These are phyloP conservation scores for Drosophila incognita DNA, from an alignment of 2,888 invertebrate species.

Conservation along the genomic window DNA sequence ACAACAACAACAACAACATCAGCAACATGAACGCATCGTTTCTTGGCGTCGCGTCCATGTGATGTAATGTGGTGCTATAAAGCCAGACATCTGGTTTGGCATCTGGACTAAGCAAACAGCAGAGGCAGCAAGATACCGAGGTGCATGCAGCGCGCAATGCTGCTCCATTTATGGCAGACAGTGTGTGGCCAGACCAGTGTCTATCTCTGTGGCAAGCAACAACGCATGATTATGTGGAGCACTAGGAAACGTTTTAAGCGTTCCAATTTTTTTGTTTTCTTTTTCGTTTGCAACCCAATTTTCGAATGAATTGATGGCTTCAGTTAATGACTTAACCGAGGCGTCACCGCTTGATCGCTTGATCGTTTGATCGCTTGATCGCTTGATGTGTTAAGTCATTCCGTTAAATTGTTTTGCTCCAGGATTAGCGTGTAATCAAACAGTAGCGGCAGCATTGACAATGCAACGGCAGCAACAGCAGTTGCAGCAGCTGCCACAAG, in stretches of 20 bases:
- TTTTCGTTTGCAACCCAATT: constrained; percentile 43
- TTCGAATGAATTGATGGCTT: constrained; percentile 41
- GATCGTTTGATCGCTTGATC: neutral
- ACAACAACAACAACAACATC: constrained; percentile 45
- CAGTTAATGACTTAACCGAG: constrained; percentile 51
- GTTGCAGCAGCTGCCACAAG: constrained; percentile 29
- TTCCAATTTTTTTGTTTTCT: neutral
- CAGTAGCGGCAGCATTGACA: constrained; percentile 45
- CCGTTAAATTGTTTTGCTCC: constrained; percentile 23
- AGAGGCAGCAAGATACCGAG: constrained; percentile 7
- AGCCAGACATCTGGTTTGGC: constrained; percentile 58
- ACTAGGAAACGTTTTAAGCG: constrained; percentile 66
- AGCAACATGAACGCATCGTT: constrained; percentile 72
- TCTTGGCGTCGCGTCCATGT: constrained; percentile 51
- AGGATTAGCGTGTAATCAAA: constrained; percentile 42
- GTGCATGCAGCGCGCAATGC: constrained; percentile 44
- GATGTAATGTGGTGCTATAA: constrained; percentile 73
- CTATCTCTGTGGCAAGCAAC: constrained; percentile 47
- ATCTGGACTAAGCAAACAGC: constrained; percentile 57
- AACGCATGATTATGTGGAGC: constrained; percentile 73
- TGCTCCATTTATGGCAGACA: constrained; percentile 76
- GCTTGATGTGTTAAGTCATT: constrained; percentile 18
- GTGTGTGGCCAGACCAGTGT: constrained; percentile 36
- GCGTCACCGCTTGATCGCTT: constrained; percentile 1
- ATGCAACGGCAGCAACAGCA: constrained; percentile 15